Conservation (phyloP, 2,113 vertebrate genomes). For the Acrocephalus arundinaceus region DNA sequence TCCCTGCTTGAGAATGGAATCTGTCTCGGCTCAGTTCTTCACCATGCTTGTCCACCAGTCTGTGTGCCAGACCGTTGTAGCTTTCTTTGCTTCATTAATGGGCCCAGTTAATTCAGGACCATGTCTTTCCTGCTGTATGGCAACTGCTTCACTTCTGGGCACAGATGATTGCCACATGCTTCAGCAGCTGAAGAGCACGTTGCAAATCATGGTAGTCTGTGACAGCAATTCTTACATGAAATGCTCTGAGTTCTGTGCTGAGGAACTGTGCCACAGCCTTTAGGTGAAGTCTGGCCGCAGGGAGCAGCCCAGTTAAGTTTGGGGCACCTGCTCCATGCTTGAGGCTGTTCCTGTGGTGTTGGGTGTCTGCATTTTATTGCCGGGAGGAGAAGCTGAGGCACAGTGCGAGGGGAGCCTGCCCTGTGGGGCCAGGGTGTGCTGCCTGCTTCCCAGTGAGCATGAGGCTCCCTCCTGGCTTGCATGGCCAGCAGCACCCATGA, state of each 20-base stretch:
- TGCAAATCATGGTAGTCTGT: not conserved
- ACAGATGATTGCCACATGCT: not conserved
- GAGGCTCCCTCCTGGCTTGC: not conserved
- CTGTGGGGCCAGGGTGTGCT: not conserved
- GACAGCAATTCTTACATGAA: rapidly evolving
- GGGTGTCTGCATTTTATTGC: not conserved
- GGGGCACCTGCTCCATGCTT: not conserved
- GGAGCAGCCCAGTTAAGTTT: not conserved
- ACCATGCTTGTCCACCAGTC: rapidly evolving
- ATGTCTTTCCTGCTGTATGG: not conserved
- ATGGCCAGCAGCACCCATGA: rapidly evolving
- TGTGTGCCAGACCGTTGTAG: not conserved
- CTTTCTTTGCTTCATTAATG: not conserved
- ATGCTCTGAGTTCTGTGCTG: not conserved
- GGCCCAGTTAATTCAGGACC: not conserved
- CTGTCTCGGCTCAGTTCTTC: not conserved
- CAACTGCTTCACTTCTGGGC: not conserved
- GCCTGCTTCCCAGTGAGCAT: not conserved
- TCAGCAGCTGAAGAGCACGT: not conserved
- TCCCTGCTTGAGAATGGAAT: not conserved
- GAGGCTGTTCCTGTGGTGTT: not conserved
- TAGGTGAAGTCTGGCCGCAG: not conserved
- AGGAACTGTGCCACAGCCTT: not conserved
- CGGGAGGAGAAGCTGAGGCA: not conserved
- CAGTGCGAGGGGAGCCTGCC: not conserved